Percentiles rank a stretch among this genome's conserved stretches.
These are phyloP conservation scores for Dolichotis patagonum DNA, from an alignment of 2,113 vertebrate species.

Conservation along the genomic window DNA sequence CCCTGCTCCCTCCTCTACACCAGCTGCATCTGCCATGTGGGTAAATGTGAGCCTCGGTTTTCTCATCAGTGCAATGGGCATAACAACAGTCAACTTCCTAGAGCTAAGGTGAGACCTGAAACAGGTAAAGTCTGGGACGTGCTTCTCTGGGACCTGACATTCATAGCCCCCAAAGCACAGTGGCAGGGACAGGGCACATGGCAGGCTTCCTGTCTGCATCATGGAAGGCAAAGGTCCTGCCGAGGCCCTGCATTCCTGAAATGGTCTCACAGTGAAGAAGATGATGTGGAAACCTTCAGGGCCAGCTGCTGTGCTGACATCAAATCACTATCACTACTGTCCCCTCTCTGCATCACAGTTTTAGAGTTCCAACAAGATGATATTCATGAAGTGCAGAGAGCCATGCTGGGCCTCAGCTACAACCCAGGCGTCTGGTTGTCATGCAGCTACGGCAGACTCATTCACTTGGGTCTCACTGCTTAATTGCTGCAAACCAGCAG, in stretches of 20 bases:
- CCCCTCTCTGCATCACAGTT: not conserved
- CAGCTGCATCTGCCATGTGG: too few species aligned
- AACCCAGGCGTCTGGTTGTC: conserved; percentile 56
- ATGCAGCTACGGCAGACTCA: not conserved
- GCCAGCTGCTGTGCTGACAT: not conserved
- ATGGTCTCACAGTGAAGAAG: not conserved
- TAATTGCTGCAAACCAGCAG: conserved; percentile 67
- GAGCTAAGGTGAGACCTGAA: not conserved
- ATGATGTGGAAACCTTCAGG: not conserved
- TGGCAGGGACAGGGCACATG: not conserved
- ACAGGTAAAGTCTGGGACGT: not conserved
- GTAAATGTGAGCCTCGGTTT: not conserved
- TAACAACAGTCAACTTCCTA: not conserved
- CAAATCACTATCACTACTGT: not conserved
- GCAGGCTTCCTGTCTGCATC: not conserved
- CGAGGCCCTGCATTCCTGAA: not conserved
- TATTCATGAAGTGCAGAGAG: not conserved
- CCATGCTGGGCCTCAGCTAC: not conserved
- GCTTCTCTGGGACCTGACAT: not conserved
- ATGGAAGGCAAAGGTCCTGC: not conserved
- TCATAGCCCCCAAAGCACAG: not conserved
- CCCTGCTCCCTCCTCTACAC: too few species aligned
- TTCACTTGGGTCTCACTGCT: conserved; percentile 60
- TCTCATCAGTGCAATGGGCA: not conserved
- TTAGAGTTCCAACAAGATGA: not conserved